Evolutionary conservation across 1,140 invertebrate genomes (phyloP), one percentile per base, ranked within the genome.

Genomic region (Zaprionus lachaisei): DNA sequence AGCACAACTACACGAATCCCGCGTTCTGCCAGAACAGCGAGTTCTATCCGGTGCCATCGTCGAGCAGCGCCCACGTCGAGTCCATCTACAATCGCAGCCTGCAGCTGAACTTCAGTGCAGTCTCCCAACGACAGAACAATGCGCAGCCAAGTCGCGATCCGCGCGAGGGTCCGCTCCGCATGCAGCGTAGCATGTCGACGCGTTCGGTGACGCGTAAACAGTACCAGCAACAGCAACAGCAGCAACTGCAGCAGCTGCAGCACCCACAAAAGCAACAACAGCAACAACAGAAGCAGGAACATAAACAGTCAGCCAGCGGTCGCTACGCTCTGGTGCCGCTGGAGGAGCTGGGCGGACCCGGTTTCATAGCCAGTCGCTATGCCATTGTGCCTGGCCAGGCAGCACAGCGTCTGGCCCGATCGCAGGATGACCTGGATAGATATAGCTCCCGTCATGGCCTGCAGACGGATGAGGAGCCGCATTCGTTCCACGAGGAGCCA

Each of bases 21-120:
- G 96, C 96, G 0, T 96, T 97, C 80, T 96, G 96, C 86, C 94
- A 95, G 15, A 95, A 96, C 92, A 96, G 96, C 81, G 96, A 97
- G 83, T 95, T 94, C 55, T 92, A 91, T 81, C 92, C 93, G 34
- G 83, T 81, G 76, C 74, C 89, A 77, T 72, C 74, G 26, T 67
- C 55, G 34, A 72, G 31, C 64, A 66, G 69, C 44, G 71, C 80
- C 31, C 91, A 92, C 49, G 71, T 84, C 28, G 91, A 92, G 54
- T 83, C 87, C 26, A 89, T 92, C 17, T 92, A 92, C 70, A 92
- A 92, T 71, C 81, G 91, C 26, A 92, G 91, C 51, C 71, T 92
- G 67, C 84, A 87, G 72, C 26, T 87, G 22, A 87, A 76, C 41
- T 87, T 84, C 11, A 79, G 93, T 93, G 90, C 92, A 91, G 22